Base-by-base conservation (phyloP, 2,797 vertebrate species). In the Amazona ochrocephala region DNA sequence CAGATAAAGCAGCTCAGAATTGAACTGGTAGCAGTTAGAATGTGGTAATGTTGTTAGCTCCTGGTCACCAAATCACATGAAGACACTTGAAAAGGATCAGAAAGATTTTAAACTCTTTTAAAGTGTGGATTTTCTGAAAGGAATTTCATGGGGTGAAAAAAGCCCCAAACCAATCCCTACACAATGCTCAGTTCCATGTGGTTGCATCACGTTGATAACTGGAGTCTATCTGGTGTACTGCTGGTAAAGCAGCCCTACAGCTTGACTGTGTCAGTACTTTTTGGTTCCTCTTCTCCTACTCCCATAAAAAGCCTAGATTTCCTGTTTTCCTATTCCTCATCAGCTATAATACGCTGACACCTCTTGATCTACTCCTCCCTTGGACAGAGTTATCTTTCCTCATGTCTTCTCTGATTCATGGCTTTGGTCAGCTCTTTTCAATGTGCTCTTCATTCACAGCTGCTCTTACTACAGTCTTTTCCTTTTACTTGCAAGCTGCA, bases 331-430 rank as follows among this genome's bases (percentile, higher is more conserved):
- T n/a, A 3, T 32, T 87, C 44, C 61, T 68, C 44, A 34, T 47
- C 1, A 2, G 26, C 20, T 19, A 24, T 18, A 12, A 15, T 10
- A 30, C 0, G 1, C 34, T 58, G 34, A 6, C 41, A 2, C 12
- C 81, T 48, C 50, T 78, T 66, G n/a, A 39, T n/a, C 24, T 62
- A 1, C 9, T 66, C 24, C 42, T 58, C 66, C 50, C 39, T 48
- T 26, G 13, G 22, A 15, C 1, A 8, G 3, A 5, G 9, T 50
- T 54, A 17, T 7, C 8, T 76, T 79, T 67, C 65, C 27, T 70
- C 1, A 0, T 41, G 21, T 11, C 45, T 66, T 53, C 45, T 65
- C 45, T 41, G 51, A 41, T 13, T 26, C 0, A 1, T 39, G 27
- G 2, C 53, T 95, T 72, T 75, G 44, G 67, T 18, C 56, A 66